Evolutionary conservation across 2,888 invertebrate genomes (phyloP), one percentile per base, ranked within the genome.

Genomic region (Sinhomidia bicolor): DNA sequence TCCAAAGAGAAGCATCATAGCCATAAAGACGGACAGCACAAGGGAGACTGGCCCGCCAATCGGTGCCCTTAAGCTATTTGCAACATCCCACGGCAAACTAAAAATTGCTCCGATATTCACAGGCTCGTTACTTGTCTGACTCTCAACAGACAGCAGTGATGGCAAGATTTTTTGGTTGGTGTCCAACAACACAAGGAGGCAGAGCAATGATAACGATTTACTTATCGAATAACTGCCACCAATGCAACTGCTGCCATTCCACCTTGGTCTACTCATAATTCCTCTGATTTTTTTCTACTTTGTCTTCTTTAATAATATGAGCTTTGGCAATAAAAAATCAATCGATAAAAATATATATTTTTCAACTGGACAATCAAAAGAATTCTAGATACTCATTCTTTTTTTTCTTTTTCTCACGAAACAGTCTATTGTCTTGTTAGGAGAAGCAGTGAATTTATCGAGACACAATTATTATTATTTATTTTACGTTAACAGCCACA

Each of bases 1-100:
- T 6, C 92, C 92, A 65, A 91, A 90, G 17, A 92, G 65, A 86
- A 91, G 88, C 17, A 90, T 89, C 5, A 89, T 0, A 2, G 92
- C 89, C 44, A 92, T 80, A 17, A 87, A 29, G 9, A 71, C 91
- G 3, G 90, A 86, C 17, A 92, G 60, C 7, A 44, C 81, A 6
- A 90, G 57, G 0, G 90, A 84, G 0, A 90, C 44, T 32, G 90
- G 90, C 6, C 89, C 90, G n/a, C 89, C 90, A 20, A 90, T 17
- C 3, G 91, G 91, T 5, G 91, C 91, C 17, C 92, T 32, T 0
- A 92, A 62, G 1, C 90, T 92, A 71, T 92, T 92, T 0, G 91
- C 78, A 41, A 92, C 79, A 57, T 92, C 92, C 84, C 90, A 92
- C 0, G 92, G 92, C 88, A 91, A 20, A 5, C 91, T 89, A 29